These are phyloP conservation scores for Napeogenes sylphis DNA, from an alignment of 2,888 invertebrate species.

Conservation along the genomic window DNA sequence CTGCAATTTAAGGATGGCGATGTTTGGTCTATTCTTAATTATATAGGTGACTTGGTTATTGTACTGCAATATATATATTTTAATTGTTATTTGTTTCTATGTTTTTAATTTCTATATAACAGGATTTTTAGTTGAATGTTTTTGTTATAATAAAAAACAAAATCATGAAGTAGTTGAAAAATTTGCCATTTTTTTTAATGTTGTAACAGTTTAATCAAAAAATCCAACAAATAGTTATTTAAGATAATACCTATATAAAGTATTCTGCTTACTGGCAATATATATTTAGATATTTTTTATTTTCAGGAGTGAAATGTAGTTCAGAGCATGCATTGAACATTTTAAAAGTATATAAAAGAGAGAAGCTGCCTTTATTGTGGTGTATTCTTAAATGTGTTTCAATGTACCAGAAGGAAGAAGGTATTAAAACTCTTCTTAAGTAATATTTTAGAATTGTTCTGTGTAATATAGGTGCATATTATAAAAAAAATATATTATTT, in stretches of 20 bases:
- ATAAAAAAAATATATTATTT: background rate
- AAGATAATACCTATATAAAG: no score
- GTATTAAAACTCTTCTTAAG: no score
- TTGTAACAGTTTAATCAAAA: no score
- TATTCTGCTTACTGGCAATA: background rate
- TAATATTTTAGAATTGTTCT: background rate
- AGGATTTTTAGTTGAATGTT: no score
- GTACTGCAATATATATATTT: background rate
- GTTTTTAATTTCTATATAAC: no score
- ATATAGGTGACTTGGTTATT: conserved; percentile 49
- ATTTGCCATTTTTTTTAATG: no score
- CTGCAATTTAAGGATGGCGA: conserved; percentile 65
- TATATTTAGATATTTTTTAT: conserved; percentile 4
- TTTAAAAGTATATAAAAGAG: conserved; percentile 49
- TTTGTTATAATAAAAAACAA: no score
- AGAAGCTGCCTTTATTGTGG: conserved; percentile 48
- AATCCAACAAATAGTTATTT: no score
- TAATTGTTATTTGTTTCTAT: background rate
- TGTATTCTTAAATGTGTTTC: conserved; percentile 56
- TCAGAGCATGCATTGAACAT: conserved; percentile 53
- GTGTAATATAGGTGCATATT: no score
- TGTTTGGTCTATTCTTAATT: conserved; percentile 70
- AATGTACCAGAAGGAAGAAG: conserved; percentile 32
- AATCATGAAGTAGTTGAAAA: no score
- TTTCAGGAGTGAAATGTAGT: conserved; percentile 61